Percentiles rank a stretch among this genome's conserved stretches.
Conservation (phyloP, 2,888 invertebrate species). For the Frankliniella fusca region DNA sequence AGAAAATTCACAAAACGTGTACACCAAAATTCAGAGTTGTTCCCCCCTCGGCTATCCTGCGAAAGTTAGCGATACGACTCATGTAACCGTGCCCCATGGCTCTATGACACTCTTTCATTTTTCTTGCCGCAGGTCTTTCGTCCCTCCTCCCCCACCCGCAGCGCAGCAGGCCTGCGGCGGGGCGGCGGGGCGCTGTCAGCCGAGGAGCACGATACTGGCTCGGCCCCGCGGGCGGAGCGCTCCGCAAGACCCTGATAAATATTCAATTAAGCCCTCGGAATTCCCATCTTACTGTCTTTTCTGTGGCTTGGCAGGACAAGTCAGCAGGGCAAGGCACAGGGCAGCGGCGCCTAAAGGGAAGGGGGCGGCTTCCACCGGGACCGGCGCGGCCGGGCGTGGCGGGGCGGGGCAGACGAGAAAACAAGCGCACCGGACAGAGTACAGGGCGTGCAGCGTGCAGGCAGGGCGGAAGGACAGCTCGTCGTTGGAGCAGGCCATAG, state of each 20-base stretch:
- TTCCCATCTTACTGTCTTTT: constrained; percentile 1
- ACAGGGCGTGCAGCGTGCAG: no score
- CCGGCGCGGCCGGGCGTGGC: not conserved
- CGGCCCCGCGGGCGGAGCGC: not conserved
- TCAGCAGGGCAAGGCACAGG: not conserved
- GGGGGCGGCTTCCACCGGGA: no score
- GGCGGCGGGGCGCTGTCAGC: not conserved
- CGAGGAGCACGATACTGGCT: not conserved
- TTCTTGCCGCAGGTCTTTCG: no score
- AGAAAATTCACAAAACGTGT: no score
- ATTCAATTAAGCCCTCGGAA: constrained; percentile 5
- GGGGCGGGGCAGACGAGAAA: not conserved
- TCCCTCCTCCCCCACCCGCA: no score
- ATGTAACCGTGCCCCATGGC: not conserved
- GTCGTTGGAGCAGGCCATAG: no score
- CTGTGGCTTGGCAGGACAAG: not conserved
- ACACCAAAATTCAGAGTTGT: no score
- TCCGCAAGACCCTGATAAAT: not conserved
- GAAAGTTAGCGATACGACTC: not conserved
- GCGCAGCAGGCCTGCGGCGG: no score
- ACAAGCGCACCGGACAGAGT: no score
- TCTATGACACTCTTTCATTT: not conserved
- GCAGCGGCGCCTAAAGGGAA: no score
- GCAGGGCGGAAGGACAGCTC: not conserved
- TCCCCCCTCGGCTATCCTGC: no score